Evolutionary conservation across 2,113 vertebrate genomes (phyloP).

Genomic region (Entelurus aequoreus): DNA sequence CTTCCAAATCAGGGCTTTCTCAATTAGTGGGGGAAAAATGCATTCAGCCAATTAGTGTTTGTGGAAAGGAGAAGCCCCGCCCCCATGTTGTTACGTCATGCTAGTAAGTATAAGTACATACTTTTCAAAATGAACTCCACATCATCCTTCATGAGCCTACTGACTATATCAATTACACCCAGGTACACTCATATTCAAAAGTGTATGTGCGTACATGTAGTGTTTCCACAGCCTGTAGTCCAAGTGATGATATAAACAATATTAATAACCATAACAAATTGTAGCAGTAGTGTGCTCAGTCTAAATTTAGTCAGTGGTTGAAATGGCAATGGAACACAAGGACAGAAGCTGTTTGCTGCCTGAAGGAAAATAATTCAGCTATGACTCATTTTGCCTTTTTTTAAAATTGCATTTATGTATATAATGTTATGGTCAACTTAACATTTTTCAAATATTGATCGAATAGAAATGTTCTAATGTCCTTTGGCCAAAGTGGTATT

Average conservation of each 20-base stretch:
- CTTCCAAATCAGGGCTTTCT: neutral
- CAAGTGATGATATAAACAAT: neutral
- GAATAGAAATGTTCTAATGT: no score
- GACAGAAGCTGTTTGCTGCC: conserved; percentile 25
- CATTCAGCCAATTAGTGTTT: neutral
- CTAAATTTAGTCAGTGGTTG: conserved; percentile 53
- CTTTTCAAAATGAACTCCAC: no score
- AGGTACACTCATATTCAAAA: neutral
- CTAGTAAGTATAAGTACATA: conserved; percentile 32
- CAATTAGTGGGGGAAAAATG: no score
- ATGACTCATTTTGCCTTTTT: neutral
- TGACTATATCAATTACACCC: neutral
- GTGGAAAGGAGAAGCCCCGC: conserved; percentile 1
- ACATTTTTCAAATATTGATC: no score
- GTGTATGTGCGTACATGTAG: neutral
- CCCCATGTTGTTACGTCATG: conserved; percentile 4
- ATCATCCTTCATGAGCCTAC: conserved; percentile 17
- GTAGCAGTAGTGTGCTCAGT: conserved; percentile 27
- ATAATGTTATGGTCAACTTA: no score
- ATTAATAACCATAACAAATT: conserved; percentile 32
- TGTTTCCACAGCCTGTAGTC: neutral
- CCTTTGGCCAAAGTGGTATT: no score
- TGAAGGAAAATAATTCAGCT: neutral
- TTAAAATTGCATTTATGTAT: no score
- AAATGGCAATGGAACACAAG: conserved; percentile 41